Evolutionary conservation across 2,888 invertebrate species (phyloP).

Genomic region (Lamellibrachia satsuma): DNA sequence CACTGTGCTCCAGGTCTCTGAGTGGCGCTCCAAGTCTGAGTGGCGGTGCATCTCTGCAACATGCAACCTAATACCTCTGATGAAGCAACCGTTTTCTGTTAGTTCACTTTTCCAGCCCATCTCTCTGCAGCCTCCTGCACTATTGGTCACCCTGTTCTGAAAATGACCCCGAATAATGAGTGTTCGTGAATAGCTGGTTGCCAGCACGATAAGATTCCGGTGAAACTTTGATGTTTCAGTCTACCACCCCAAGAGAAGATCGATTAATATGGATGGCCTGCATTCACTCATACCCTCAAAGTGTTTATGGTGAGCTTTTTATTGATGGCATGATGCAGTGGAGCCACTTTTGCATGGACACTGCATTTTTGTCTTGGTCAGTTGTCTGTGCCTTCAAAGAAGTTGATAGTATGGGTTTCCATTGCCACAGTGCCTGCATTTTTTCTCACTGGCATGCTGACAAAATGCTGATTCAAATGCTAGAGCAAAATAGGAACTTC

Average conservation of each 20-base stretch:
- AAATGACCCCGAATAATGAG: background rate
- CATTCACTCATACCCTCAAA: background rate
- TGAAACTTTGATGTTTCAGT: background rate
- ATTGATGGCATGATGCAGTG: background rate
- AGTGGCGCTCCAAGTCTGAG: background rate
- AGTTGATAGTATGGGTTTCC: background rate
- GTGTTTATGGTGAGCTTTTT: background rate
- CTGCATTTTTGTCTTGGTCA: background rate
- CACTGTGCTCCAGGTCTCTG: background rate
- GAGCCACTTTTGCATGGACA: background rate
- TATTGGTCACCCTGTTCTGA: background rate
- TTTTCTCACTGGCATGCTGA: background rate
- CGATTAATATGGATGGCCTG: background rate
- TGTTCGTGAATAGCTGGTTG: background rate
- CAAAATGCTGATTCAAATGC: background rate
- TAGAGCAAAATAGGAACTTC: background rate
- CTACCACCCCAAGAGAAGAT: background rate
- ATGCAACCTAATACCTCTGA: background rate
- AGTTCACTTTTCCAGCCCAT: background rate
- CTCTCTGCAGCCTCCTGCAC: background rate
- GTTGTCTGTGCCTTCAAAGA: background rate
- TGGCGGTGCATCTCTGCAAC: background rate
- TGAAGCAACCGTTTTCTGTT: background rate
- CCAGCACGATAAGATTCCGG: background rate
- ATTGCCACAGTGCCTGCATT: background rate